Evolutionary conservation across 2,113 vertebrate species (phyloP), one percentile per base, ranked within the genome.

Genomic region (Albula goreensis): DNA sequence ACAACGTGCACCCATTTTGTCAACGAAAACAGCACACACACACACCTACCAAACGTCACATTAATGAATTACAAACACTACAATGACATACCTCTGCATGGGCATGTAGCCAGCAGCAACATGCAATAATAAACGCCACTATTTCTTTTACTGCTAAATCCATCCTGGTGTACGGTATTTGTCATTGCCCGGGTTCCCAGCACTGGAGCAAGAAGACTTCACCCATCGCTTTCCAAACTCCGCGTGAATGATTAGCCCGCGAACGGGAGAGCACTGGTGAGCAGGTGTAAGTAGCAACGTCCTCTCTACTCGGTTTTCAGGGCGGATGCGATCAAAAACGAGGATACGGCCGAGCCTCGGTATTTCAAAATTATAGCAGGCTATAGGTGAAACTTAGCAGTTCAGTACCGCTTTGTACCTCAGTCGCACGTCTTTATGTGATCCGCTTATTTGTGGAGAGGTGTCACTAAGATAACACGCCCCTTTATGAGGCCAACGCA

Each of bases 101-200:
- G 85, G 90, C 83, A 88, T 91, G 93, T 90, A 96, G 88, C 91
- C 93, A 93, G 88, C 91, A 91, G 89, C 91, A 94, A 87, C 89
- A 92, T 88, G 90, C 88, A 78, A 93, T 92, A 87, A 95, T 93
- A 93, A 95, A 89, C 92, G 88, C 87, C 85, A 94, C 81, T 89
- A 94, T 93, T 85, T 90, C 91, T 90, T 92, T 90, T 92, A 89
- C 89, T 89, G 83, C 91, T 11, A 91, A 87, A 92, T 89, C 91
- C 94, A 94, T 95, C 93, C 91, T 92, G 90, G 87, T 87, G 86
- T 87, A 90, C 66, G 31, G 88, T 92, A 90, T 88, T 90, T 91
- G 90, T 94, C 94, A 95, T 88, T 91, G 92, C 84, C 90, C 15
- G 87, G 85, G 22, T 48, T 86, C 50, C 81, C 85, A 50, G 83